These are phyloP conservation scores for Oligia latruncula DNA, from an alignment of 2,888 invertebrate species.

Conservation along the genomic window DNA sequence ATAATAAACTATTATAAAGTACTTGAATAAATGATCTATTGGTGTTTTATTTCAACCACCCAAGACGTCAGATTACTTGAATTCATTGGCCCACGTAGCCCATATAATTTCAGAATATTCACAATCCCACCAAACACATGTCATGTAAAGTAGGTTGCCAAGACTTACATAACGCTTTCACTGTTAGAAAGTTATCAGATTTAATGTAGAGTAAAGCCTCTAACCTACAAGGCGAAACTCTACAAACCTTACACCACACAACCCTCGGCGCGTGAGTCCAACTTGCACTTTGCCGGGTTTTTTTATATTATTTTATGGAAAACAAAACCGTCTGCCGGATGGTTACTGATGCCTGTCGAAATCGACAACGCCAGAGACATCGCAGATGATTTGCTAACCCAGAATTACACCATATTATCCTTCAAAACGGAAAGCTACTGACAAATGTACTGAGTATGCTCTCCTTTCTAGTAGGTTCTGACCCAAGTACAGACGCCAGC, in stretches of 20 bases:
- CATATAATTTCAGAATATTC: background rate
- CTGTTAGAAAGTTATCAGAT: background rate
- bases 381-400: no score
- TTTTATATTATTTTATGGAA: no score
- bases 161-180: background rate
- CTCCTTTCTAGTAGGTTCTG: no score
- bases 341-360: no score
- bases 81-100: background rate
- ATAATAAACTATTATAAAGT: slow-evolving; percentile 75
- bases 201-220: background rate
- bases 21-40: slow-evolving; percentile 58
- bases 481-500: no score
- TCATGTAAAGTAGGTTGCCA: background rate
- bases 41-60: slow-evolving; percentile 60
- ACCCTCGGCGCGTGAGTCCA: no score
- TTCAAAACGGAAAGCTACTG: no score
- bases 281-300: no score
- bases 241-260: background rate
- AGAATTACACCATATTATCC: no score
- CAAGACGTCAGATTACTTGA: background rate
- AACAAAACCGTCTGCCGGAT: no score
- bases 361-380: no score
- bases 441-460: no score
- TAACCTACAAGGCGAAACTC: background rate
- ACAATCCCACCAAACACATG: background rate